Evolutionary conservation across 2,797 vertebrate species (phyloP).

Genomic region (Poecilia velifera): DNA sequence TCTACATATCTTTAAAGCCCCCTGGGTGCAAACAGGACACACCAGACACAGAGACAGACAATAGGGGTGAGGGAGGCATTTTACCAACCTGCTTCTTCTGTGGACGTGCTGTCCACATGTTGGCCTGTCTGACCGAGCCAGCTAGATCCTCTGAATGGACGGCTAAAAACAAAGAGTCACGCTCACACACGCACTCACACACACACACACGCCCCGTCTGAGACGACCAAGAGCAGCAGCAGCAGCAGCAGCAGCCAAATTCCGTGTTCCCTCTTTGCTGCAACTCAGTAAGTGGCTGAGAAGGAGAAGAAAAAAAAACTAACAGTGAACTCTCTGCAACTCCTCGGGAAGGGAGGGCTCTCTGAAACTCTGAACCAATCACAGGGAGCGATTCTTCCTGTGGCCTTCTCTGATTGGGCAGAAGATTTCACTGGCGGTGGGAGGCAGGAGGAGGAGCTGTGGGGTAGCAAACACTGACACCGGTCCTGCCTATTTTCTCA

Average conservation of each 20-base stretch:
- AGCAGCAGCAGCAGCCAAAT: neutral
- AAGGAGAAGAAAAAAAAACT: conserved; percentile 31
- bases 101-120: conserved; percentile 70
- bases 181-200: neutral
- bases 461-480: conserved; percentile 18
- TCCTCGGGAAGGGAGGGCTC: conserved; percentile 62
- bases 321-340: conserved; percentile 68
- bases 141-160: conserved; percentile 26
- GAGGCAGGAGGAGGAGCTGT: conserved; percentile 55
- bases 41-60: conserved; percentile 31
- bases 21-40: conserved; percentile 61
- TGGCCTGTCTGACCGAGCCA: conserved; percentile 35
- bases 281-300: conserved; percentile 35
- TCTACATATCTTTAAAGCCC: conserved; percentile 1
- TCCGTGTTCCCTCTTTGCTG: conserved; percentile 18
- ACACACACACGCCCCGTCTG: neutral
- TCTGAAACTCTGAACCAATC: conserved; percentile 69
- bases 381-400: conserved; percentile 23
- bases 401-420: conserved; percentile 50
- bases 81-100: conserved; percentile 76
- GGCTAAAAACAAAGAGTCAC: conserved; percentile 3
- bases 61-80: conserved; percentile 26
- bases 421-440: conserved; percentile 6
- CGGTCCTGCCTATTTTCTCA: conserved; percentile 23
- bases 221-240: conserved; percentile 7